Evolutionary conservation across 2,113 vertebrate species (phyloP).

Genomic region (Saccopteryx bilineata): DNA sequence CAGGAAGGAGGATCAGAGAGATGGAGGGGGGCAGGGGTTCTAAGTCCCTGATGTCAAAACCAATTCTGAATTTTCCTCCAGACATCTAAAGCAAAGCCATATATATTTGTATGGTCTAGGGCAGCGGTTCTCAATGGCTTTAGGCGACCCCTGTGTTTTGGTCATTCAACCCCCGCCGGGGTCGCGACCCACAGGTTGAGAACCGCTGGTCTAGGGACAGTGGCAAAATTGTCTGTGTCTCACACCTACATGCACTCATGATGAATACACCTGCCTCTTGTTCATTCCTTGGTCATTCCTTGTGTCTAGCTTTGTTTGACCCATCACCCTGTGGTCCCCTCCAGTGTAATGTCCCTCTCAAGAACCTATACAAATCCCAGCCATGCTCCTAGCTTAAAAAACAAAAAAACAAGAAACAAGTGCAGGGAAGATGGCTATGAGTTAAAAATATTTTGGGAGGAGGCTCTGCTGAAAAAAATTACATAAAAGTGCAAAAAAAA

Average conservation of each 20-base stretch:
- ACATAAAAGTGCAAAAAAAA: rapidly evolving
- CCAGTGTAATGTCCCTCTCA: not conserved
- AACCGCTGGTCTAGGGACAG: too few relatives aligned
- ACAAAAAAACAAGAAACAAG: not conserved
- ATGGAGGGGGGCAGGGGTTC: not conserved
- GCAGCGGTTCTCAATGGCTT: too few relatives aligned
- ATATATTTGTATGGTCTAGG: too few relatives aligned
- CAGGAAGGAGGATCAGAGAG: not conserved
- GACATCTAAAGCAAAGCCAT: not conserved
- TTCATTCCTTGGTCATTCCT: too few relatives aligned
- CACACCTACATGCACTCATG: too few relatives aligned
- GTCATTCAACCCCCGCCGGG: too few relatives aligned
- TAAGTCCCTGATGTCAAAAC: not conserved
- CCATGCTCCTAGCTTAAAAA: not conserved
- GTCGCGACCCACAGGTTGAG: too few relatives aligned
- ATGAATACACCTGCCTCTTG: not conserved
- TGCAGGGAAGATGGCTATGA: not conserved
- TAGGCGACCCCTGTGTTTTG: too few relatives aligned
- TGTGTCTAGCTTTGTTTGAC: not conserved
- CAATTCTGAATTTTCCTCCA: not conserved
- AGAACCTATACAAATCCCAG: not conserved
- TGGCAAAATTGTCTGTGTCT: not conserved
- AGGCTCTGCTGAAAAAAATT: not conserved
- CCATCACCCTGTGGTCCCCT: too few relatives aligned
- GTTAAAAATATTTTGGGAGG: not conserved